These are phyloP conservation scores for Perccottus glenii DNA, from an alignment of 2,113 vertebrate species.

Conservation along the genomic window DNA sequence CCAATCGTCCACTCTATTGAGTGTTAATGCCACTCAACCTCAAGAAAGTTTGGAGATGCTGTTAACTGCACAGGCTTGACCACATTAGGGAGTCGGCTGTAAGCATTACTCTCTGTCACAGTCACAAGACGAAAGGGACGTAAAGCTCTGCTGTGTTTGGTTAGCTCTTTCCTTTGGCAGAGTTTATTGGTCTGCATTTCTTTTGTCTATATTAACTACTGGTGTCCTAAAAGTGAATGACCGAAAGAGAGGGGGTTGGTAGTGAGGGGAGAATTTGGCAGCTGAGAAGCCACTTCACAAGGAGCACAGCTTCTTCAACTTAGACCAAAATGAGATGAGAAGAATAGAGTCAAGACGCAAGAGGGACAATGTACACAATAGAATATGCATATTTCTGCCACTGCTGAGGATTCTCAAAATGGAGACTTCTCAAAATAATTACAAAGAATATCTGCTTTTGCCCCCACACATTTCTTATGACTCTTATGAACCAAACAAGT, in stretches of 20 bases:
- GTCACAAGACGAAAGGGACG: conserved; percentile 40
- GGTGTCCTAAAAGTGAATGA: conserved; percentile 42
- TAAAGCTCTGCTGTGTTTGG: conserved; percentile 57
- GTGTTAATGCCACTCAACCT: conserved; percentile 25
- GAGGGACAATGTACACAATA: neutral
- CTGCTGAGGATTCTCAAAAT: too few species aligned
- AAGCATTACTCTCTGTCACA: conserved; percentile 44
- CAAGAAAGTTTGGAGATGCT: conserved; percentile 39
- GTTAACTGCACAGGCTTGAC: conserved; percentile 34
- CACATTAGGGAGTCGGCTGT: conserved; percentile 50
- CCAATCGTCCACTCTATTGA: conserved; percentile 1
- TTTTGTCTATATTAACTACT: conserved; percentile 60
- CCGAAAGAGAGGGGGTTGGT: neutral
- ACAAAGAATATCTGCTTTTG: too few species aligned
- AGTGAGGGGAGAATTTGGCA: conserved; percentile 36
- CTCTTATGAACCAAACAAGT: too few species aligned
- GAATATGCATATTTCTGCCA: too few species aligned
- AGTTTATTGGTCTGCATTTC: conserved; percentile 51
- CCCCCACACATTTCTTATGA: too few species aligned
- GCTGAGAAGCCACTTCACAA: conserved; percentile 49
- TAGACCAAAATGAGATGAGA: conserved; percentile 27
- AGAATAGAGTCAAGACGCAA: conserved; percentile 29
- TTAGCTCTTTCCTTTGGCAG: conserved; percentile 46
- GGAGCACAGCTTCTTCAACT: conserved; percentile 37
- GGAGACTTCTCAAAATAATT: too few species aligned